Percentiles rank a stretch among this genome's conserved stretches.
These are phyloP conservation scores for Stomatorhinus walkeri DNA, from an alignment of 2,797 vertebrate species.

Conservation along the genomic window DNA sequence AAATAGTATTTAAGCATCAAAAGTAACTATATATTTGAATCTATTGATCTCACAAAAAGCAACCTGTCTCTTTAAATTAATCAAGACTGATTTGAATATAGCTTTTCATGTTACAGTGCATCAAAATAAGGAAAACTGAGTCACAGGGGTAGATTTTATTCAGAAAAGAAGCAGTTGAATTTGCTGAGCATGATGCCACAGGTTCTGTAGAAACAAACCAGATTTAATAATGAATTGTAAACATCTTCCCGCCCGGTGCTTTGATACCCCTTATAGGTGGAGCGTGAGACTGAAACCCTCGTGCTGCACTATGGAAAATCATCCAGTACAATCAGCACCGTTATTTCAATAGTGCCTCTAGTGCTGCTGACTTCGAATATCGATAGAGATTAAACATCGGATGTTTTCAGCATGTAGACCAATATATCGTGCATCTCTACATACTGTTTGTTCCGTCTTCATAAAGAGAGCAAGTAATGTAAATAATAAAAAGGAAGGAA, in stretches of 20 bases:
- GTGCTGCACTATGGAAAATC: background rate
- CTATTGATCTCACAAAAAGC: background rate
- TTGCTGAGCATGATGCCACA: background rate
- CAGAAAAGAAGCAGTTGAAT: background rate
- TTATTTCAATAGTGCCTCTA: background rate
- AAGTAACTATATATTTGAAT: background rate
- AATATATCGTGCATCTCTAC: background rate
- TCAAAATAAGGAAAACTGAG: background rate
- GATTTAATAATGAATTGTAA: background rate
- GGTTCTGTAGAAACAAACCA: background rate
- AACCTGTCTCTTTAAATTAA: background rate
- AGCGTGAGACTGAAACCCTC: background rate
- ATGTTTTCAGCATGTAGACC: background rate
- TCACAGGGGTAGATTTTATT: background rate
- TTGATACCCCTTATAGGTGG: background rate
- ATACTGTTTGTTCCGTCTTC: background rate
- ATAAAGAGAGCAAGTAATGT: background rate
- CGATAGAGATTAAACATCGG: background rate
- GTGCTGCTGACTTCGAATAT: background rate
- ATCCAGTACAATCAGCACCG: background rate
- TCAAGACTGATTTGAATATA: background rate
- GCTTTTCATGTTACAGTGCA: background rate
- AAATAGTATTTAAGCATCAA: background rate
- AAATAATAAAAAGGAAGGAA: background rate
- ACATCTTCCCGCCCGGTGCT: background rate